Evolutionary conservation across 2,888 invertebrate genomes (phyloP), one percentile per base, ranked within the genome.

Genomic region (Camptogramma bilineatum): DNA sequence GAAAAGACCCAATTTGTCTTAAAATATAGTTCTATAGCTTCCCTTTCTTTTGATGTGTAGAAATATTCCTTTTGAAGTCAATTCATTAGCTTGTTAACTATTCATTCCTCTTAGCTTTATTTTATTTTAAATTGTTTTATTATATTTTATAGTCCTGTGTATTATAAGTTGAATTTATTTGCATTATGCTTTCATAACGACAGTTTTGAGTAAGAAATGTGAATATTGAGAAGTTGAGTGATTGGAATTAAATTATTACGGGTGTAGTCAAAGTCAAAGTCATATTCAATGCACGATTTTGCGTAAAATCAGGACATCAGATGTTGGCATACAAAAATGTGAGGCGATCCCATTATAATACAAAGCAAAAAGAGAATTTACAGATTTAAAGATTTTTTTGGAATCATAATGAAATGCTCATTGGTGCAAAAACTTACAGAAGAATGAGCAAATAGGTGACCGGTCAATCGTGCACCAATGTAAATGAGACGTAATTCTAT

Each of bases 391-490:
- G 3, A 10, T 18, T 8, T 4, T 34, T 8, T 4, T 34, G 17
- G 13, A 54, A 55, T 31, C 19, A 19, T 47, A 58, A 62, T 63
- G 50, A 19, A 62, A 55, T 69, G 69, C 52, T 71, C 62, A 69
- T 54, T 64, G 69, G 55, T 34, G 54, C 61, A 68, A 61, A 64
- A 52, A 57, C 52, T 52, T 60, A 52, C 67, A 44, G 62, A 42
- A 42, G 62, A 70, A 62, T 69, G 71, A 64, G 58, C 65, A 69
- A 57, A 52, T 72, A 39, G 61, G 57, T 28, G 24, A 50, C 54
- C 54, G 48, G 51, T 17, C 51, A 57, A 39, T 66, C 64, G 66
- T 59, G 62, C 18, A 51, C 18, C 17, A 19, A 19, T 16, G 18
- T 17, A 28, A 50, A 10, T 5, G 21, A 44, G 18, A n/a, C 7